Base-by-base conservation (phyloP, 1,140 invertebrate genomes). In the Cyclargus thomasi region DNA sequence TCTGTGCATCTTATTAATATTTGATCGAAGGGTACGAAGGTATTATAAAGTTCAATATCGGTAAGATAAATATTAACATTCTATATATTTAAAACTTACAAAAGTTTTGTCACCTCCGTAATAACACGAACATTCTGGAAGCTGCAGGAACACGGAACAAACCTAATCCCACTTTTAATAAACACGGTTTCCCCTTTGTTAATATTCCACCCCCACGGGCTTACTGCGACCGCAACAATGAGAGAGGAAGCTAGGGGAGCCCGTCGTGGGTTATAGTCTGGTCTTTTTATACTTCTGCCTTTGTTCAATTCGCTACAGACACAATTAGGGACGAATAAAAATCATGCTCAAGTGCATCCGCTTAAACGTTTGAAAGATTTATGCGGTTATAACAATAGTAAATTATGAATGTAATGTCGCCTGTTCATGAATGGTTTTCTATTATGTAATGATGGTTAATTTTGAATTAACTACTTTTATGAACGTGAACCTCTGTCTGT, bases 91-190 rank as follows among this genome's bases (percentile, higher is more conserved):
- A 7, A 0, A 7, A 4, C 39, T 47, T 11, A 47, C 39, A 47
- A 47, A n/a, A 47, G 11, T 14, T 14, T 47, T 47, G 10, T 47
- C 39, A 59, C 55, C 55, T 59, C 20, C 20, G 1, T 59, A 18
- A 59, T 59, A 18, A 59, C 55, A 59, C 21, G 55, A 59, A 59
- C 55, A 59, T 59, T 59, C 55, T 59, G n/a, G 55, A 59, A 59
- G 55, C 18, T 5, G 10, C 17, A 21, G 55, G 55, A 59, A 59
- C 55, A 11, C 23, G 66, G 47, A 53, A 67, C 73, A 70, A 70
- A 67, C 67, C 67, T 68, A 72, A 72, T 70, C 69, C 64, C 64
- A 70, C 53, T 68, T 74, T 72, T 72, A 72, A 74, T 74, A 74
- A 72, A 74, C 66, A 68, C 64, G 17, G 53, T 29, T 47, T 74